Base-by-base conservation (phyloP, 2,888 invertebrate species). In the Loripinus fragilis region DNA sequence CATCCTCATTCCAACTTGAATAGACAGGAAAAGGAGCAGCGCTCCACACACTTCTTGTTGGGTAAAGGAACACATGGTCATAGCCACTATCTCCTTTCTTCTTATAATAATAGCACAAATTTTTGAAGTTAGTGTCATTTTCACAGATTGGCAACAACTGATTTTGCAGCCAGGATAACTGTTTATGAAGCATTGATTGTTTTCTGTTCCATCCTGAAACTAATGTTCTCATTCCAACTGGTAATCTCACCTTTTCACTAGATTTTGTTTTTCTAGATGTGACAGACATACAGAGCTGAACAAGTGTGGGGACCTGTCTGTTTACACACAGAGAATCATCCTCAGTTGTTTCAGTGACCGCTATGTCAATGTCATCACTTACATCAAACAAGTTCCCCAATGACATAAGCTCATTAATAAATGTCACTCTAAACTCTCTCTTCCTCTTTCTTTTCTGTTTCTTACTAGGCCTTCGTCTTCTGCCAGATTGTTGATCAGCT, bases 121-220 rank as follows among this genome's bases (percentile, higher is more conserved):
- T 25, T 8, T 12, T 20, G 25, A 52, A 52, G 23, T 52, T 52
- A 5, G 30, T 17, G 20, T 67, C 20, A 33, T n/a, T 41, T 15
- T 45, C 50, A 42, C 33, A 12, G 33, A 72, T 42, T n/a, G 80
- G 76, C 23, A 85, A 50, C 28, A 85, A 70, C 33, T 69, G 41
- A 28, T 83, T 84, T 33, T 80, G 80, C 35, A 86, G 73, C 68
- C 81, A 84, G 23, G 84, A 78, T 42, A 85, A 50, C 76, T 83
- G 81, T 28, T 80, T 78, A 65, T 64, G 42, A 5, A 73, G 50
- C 25, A 73, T 55, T 42, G 38, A 71, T n/a, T 68, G 72, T 48
- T 68, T 71, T 28, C 42, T 45, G 1, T 55, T 64, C 42, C 75
- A 69, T 25, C 60, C 69, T 33, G 70, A 41, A 1, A 80, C 28